A percentile compares a stretch with the other conserved stretches of the same genome.
Conservation (phyloP, 2,797 vertebrate genomes). For the Darevskia mixta region DNA sequence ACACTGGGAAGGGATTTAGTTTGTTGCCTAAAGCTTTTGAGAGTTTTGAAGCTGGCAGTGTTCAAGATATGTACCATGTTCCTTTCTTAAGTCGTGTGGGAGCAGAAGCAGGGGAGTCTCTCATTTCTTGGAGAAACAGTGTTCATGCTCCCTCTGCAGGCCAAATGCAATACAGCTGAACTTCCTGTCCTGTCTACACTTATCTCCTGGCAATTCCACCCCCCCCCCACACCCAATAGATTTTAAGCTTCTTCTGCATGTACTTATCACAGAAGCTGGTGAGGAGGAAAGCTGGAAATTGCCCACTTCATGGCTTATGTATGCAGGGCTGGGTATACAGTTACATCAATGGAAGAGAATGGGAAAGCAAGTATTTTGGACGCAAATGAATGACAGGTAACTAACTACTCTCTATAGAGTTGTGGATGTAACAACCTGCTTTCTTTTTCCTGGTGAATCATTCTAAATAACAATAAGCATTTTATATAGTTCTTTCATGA, state of each 20-base stretch:
- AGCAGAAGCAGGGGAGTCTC: not conserved
- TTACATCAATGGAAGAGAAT: not conserved
- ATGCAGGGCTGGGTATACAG: not conserved
- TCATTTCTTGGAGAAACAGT: not conserved
- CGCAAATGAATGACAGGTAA: not conserved
- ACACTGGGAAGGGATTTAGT: not conserved
- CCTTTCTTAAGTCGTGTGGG: not conserved
- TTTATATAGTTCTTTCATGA: not conserved
- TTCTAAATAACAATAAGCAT: not conserved
- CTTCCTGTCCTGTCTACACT: not conserved
- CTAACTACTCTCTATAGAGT: not conserved
- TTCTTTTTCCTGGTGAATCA: not conserved
- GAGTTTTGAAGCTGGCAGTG: not conserved
- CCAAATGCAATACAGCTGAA: not conserved
- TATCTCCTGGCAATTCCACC: not conserved
- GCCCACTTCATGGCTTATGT: not conserved
- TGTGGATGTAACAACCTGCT: not conserved
- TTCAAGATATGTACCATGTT: not conserved
- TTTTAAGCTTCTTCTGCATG: not conserved
- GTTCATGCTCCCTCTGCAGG: conserved; percentile 31
- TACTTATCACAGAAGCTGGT: not conserved
- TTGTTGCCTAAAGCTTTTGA: not conserved
- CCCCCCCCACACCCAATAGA: no score
- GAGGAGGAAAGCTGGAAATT: not conserved
- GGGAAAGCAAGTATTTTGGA: not conserved